Evolutionary conservation across 2,113 vertebrate genomes (phyloP).

Genomic region (Carlito syrichta): DNA sequence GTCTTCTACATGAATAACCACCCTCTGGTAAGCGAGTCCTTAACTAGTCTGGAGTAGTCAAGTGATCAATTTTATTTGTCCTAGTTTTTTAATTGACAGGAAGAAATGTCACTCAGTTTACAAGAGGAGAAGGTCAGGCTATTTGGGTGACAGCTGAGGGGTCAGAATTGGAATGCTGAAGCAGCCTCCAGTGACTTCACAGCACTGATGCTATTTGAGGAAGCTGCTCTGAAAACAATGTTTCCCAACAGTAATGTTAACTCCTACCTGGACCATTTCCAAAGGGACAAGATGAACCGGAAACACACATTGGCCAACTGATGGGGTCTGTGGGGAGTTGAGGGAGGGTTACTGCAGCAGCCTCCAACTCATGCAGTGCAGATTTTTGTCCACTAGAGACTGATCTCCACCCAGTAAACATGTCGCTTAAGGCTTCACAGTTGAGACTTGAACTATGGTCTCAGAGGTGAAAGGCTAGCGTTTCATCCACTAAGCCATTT

Average conservation of each 20-base stretch:
- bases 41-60: slow-evolving; percentile 58
- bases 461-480: slow-evolving; percentile 83
- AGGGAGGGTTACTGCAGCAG: neutral
- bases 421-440: slow-evolving; percentile 64
- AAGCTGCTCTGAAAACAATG: neutral
- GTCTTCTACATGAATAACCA: slow-evolving; percentile 66
- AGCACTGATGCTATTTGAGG: accelerated
- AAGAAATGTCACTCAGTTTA: slow-evolving; percentile 40
- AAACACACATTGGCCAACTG: neutral
- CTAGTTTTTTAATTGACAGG: slow-evolving; percentile 71
- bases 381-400: slow-evolving; percentile 86
- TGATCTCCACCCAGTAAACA: slow-evolving; percentile 83
- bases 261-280: slow-evolving; percentile 14
- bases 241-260: slow-evolving; percentile 37
- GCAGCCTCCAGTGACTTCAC: neutral
- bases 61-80: slow-evolving; percentile 69
- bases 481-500: slow-evolving; percentile 86
- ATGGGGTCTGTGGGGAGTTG: neutral
- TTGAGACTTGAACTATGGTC: slow-evolving; percentile 84
- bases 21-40: slow-evolving; percentile 69
- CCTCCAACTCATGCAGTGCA: slow-evolving; percentile 80
- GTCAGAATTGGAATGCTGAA: neutral
- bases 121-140: neutral
- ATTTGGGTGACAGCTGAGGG: slow-evolving; percentile 5
- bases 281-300: neutral